Evolutionary conservation across 2,888 invertebrate species (phyloP).

Genomic region (Byasa hedistus): DNA sequence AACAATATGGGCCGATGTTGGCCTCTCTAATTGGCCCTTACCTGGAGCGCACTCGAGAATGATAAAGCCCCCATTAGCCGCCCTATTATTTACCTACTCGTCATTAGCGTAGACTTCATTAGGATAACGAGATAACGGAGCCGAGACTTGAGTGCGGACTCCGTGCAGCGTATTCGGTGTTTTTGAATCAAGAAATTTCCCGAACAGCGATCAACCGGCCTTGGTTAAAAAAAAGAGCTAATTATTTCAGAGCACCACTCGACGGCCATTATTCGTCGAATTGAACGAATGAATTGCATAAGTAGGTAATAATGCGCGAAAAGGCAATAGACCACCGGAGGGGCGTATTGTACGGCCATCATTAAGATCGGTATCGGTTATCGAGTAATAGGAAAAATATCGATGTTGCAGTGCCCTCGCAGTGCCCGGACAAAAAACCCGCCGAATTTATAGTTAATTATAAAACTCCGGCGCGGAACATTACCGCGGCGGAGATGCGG

Average conservation of each 20-base stretch:
- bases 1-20: conserved; percentile 79
- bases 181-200: conserved; percentile 62
- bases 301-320: conserved; percentile 34
- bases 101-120: conserved; percentile 81
- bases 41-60: conserved; percentile 80
- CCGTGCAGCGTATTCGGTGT: conserved; percentile 66
- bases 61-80: conserved; percentile 80
- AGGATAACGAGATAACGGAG: conserved; percentile 80
- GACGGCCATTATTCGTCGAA: conserved; percentile 29
- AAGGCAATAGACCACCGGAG: conserved; percentile 49
- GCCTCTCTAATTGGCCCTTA: conserved; percentile 80
- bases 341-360: conserved; percentile 43
- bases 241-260: conserved; percentile 56
- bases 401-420: conserved; percentile 56
- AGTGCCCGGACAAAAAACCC: conserved; percentile 67
- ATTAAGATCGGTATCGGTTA: conserved; percentile 72
- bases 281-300: conserved; percentile 29
- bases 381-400: conserved; percentile 64
- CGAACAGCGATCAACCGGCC: conserved; percentile 47
- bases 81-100: conserved; percentile 81
- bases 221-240: conserved; percentile 47
- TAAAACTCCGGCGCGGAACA: conserved; percentile 75
- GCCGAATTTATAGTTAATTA: conserved; percentile 80
- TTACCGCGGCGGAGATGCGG: conserved; percentile 74
- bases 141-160: conserved; percentile 59